phyloP scores from a whole-genome alignment of 2,797 vertebrate genomes.

The Ptychadena robeensis region DNA sequence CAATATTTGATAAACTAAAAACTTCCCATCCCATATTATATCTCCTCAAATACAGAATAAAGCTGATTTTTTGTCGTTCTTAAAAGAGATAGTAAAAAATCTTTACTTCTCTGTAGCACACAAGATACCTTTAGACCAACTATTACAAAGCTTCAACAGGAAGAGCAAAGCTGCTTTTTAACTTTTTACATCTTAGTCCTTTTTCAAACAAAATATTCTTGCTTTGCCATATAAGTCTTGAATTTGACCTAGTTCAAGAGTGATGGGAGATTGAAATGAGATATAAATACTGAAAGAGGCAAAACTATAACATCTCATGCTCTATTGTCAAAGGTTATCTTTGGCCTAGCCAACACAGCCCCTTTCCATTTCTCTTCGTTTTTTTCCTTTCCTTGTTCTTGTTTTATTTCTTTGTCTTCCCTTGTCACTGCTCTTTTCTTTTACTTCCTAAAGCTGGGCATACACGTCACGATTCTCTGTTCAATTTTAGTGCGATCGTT shows the following conservation, averaged over 20 bases:
- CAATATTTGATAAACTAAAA: background rate
- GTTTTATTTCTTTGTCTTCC: no score
- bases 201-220: conserved; percentile 7
- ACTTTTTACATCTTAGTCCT: background rate
- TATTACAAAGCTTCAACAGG: background rate
- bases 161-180: background rate
- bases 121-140: background rate
- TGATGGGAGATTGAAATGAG: background rate
- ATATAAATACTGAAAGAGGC: background rate
- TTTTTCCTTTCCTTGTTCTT: background rate
- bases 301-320: background rate
- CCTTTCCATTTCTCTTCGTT: background rate
- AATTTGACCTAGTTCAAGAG: background rate
- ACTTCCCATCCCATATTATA: background rate
- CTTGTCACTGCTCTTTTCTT: no score
- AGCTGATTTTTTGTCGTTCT: background rate
- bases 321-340: background rate
- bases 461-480: no score
- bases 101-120: background rate
- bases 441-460: no score
- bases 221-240: background rate
- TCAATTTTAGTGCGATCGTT: no score
- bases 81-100: conserved; percentile 15
- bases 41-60: background rate
- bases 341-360: background rate